Conservation (phyloP, 1,140 invertebrate genomes). For the Philotrypesis tridentata region DNA sequence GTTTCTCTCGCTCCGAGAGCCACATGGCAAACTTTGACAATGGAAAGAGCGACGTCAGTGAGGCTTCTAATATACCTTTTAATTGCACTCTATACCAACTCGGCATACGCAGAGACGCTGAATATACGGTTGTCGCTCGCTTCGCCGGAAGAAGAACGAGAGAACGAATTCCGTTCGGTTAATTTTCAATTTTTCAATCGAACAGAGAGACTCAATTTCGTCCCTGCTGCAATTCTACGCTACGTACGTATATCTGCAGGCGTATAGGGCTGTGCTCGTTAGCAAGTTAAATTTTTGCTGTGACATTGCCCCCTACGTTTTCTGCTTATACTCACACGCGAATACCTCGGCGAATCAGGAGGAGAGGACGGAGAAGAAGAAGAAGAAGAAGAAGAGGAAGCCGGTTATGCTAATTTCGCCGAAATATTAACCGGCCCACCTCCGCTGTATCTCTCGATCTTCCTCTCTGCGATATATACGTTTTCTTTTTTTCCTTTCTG, state of each 20-base stretch:
- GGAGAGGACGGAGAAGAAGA: neutral
- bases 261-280: neutral
- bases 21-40: too few relatives aligned
- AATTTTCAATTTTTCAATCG: constrained; percentile 35
- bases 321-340: neutral
- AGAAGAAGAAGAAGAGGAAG: neutral
- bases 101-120: neutral
- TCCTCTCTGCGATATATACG: neutral
- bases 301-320: neutral
- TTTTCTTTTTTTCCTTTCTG: neutral
- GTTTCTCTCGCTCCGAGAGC: too few relatives aligned
- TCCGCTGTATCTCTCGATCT: neutral
- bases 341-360: neutral
- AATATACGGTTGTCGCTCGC: too few relatives aligned
- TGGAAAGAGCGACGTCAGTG: neutral
- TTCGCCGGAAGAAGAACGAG: neutral
- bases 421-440: constrained; percentile 17
- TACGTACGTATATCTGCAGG: too few relatives aligned
- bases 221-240: neutral
- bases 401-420: constrained; percentile 45
- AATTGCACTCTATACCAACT: neutral
- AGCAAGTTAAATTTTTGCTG: constrained; percentile 26
- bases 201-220: constrained; percentile 19
- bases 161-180: constrained; percentile 16
- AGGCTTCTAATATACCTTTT: neutral